phyloP scores from a whole-genome alignment of 2,113 vertebrate species.

The Etheostoma spectabile region DNA sequence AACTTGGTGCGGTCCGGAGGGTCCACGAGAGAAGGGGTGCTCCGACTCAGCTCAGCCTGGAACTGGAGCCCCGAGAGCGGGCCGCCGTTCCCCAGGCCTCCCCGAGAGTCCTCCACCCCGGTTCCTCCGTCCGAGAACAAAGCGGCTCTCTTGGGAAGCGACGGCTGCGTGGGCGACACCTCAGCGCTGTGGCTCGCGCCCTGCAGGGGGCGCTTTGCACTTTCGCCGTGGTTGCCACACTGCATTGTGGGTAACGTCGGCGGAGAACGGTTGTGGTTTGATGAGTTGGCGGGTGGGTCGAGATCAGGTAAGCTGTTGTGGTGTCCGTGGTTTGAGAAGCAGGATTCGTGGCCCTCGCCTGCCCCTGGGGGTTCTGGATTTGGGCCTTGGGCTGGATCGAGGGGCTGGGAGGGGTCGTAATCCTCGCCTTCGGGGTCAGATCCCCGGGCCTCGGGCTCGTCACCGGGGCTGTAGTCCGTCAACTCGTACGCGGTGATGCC shows the following conservation, averaged over 20 bases:
- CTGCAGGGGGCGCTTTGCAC: conserved; percentile 88
- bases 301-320: conserved; percentile 88
- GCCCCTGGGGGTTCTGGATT: not conserved
- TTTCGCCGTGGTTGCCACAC: conserved; percentile 79
- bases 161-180: conserved; percentile 90
- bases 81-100: conserved; percentile 59
- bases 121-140: conserved; percentile 84
- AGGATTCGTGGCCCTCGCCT: conserved; percentile 48
- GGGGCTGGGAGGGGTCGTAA: not conserved
- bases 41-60: conserved; percentile 89
- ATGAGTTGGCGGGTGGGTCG: conserved; percentile 21
- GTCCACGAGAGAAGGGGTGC: conserved; percentile 89
- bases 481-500: conserved; percentile 98
- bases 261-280: conserved; percentile 27
- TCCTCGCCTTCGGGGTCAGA: conserved; percentile 69
- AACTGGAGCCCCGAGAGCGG: conserved; percentile 75
- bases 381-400: not conserved
- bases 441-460: conserved; percentile 85
- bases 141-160: conserved; percentile 89
- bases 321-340: conserved; percentile 72
- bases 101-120: conserved; percentile 26
- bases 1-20: conserved; percentile 91
- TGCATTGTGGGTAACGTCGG: conserved; percentile 57
- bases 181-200: conserved; percentile 87
- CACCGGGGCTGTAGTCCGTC: conserved; percentile 95